Evolutionary conservation across 2,888 invertebrate species (phyloP).

Genomic region (Deroplatys truncata): DNA sequence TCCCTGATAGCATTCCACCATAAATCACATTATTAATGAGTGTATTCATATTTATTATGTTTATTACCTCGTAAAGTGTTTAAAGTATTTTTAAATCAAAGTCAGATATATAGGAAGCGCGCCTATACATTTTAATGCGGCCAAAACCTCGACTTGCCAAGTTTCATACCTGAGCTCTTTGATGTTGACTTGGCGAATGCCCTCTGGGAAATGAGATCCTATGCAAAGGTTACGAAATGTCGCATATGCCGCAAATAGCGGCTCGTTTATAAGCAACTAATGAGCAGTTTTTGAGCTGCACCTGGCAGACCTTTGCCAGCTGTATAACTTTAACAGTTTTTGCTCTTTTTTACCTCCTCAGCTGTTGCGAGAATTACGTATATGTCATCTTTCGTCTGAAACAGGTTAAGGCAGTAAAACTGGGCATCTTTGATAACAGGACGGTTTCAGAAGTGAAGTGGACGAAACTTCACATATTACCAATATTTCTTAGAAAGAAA

Average conservation of each 20-base stretch:
- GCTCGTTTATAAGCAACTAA: not conserved
- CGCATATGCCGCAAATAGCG: not conserved
- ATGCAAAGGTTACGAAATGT: not conserved
- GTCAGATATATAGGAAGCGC: not conserved
- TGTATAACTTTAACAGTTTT: not conserved
- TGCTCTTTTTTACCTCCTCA: not conserved
- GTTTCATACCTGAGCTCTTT: not conserved
- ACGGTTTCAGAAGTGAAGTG: too few relatives aligned
- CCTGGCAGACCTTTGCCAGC: not conserved
- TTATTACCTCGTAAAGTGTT: not conserved
- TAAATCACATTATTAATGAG: too few relatives aligned
- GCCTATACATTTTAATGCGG: not conserved
- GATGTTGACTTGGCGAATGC: not conserved
- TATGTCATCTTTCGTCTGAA: not conserved
- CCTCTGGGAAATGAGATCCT: not conserved
- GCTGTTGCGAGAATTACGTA: not conserved
- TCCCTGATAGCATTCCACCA: too few relatives aligned
- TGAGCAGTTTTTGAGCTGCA: not conserved
- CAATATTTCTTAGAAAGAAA: too few relatives aligned
- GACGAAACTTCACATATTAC: too few relatives aligned
- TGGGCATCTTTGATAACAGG: too few relatives aligned
- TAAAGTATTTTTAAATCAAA: not conserved
- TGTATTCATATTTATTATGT: not conserved
- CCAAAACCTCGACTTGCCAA: not conserved
- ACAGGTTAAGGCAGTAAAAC: not conserved